Evolutionary conservation across 35 echinoderm and acorn worm species (phyloP), one percentile per base, ranked within the genome.

Genomic region (Heliocidaris erythrogramma): DNA sequence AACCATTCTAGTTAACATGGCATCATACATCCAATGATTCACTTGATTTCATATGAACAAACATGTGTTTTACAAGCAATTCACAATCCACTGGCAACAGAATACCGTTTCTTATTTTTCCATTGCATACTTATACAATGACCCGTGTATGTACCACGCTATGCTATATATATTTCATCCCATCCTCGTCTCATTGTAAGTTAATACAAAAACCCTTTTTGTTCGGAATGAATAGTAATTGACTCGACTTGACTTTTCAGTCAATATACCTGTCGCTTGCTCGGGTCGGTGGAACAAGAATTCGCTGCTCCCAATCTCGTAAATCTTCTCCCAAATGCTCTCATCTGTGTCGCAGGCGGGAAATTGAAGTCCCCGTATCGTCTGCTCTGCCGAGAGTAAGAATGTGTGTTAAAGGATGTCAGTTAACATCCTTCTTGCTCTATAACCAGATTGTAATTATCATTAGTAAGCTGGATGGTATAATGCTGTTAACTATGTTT

Each of bases 111-210:
- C 17, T 78, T 78, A 18, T 78, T 78, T 7, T 78, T 78, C 65
- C 65, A 21, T 78, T 21, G 65, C 65, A 78, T 78, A 78, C 65
- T 78, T 78, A 5, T 78, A 21, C 65, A 18, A 24, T 78, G 65
- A 78, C 65, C 65, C 65, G 21, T 78, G 65, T n/a, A 78, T 78
- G 27, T 78, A 78, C 65, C 65, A 78, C 65, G 65, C 65, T 78
- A 78, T n/a, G 65, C 27, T n/a, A 78, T 78, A 78, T 78, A 78
- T 78, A 78, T 78, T 78, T 78, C 65, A 78, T 78, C 65, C 17
- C 65, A 3, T 78, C 65, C 65, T 78, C 65, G 21, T n/a, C 65
- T 78, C 27, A 27, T 21, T n/a, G 65, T 78, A 78, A 78, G 18
- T 18, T 78, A 42, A 24, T 78, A 78, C 65, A 27, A 78, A 21